phyloP scores from a whole-genome alignment of 2,888 invertebrate species.

The Parnassius smintheus region DNA sequence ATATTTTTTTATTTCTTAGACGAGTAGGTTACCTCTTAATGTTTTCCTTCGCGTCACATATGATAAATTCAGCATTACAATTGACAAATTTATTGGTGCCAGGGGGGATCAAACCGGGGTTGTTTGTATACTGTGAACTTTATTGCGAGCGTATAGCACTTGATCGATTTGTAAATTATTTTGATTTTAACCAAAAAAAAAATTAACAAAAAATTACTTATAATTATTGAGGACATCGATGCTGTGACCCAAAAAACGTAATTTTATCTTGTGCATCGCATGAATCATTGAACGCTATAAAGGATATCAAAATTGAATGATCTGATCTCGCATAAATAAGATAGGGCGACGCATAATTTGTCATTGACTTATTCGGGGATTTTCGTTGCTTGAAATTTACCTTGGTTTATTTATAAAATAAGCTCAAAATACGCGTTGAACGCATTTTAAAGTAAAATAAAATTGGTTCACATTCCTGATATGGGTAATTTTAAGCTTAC shows the following conservation, averaged over 20 bases:
- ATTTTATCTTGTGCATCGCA: slow-evolving; percentile 15
- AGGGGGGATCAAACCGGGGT: too few species aligned
- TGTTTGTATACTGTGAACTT: too few species aligned
- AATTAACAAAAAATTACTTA: background rate
- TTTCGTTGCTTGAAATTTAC: background rate
- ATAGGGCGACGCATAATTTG: slow-evolving; percentile 24
- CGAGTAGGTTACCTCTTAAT: too few species aligned
- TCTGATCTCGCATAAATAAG: slow-evolving; percentile 25
- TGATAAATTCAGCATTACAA: too few species aligned
- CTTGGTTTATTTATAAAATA: background rate
- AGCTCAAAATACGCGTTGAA: too few species aligned
- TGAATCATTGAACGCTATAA: slow-evolving; percentile 23
- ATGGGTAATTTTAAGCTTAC: too few species aligned
- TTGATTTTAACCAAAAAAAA: background rate
- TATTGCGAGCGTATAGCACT: too few species aligned
- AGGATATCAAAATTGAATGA: slow-evolving; percentile 22
- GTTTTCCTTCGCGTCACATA: too few species aligned
- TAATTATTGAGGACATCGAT: slow-evolving; percentile 8
- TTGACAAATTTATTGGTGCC: too few species aligned
- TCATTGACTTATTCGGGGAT: slow-evolving; percentile 24
- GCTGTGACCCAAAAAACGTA: slow-evolving; percentile 4
- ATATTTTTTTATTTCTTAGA: too few species aligned
- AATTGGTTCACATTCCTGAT: too few species aligned
- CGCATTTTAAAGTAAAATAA: too few species aligned
- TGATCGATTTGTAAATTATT: background rate